Conservation (phyloP, 2,797 vertebrate genomes). For the Myotis pilosus region DNA sequence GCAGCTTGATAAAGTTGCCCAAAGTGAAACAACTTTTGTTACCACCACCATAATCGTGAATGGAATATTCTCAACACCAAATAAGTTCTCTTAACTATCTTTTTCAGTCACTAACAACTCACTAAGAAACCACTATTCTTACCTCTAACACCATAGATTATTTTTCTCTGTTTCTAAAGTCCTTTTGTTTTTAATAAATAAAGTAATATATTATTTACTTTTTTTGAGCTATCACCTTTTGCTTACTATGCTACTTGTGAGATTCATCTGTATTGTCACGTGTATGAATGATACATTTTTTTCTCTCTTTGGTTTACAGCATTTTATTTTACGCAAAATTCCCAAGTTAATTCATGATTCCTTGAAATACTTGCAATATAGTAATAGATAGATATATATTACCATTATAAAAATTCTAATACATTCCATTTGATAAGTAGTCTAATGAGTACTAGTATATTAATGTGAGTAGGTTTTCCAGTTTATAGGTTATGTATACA, state of each 20-base stretch:
- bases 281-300: background rate
- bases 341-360: background rate
- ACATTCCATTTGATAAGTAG: background rate
- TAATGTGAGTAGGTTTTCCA: background rate
- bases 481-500: background rate
- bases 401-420: background rate
- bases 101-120: background rate
- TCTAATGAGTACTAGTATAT: background rate
- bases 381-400: background rate
- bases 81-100: background rate
- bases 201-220: background rate
- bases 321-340: background rate
- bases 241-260: background rate
- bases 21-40: background rate
- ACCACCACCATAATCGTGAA: background rate
- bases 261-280: background rate
- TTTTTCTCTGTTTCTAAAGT: background rate
- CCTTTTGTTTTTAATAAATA: background rate
- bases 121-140: background rate
- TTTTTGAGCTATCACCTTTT: background rate
- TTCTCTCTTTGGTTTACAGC: background rate
- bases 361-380: background rate
- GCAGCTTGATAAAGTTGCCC: background rate
- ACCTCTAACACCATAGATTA: background rate
- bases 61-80: background rate